Evolutionary conservation across 2,888 invertebrate genomes (phyloP).

Genomic region (Dichetophora obliterata): DNA sequence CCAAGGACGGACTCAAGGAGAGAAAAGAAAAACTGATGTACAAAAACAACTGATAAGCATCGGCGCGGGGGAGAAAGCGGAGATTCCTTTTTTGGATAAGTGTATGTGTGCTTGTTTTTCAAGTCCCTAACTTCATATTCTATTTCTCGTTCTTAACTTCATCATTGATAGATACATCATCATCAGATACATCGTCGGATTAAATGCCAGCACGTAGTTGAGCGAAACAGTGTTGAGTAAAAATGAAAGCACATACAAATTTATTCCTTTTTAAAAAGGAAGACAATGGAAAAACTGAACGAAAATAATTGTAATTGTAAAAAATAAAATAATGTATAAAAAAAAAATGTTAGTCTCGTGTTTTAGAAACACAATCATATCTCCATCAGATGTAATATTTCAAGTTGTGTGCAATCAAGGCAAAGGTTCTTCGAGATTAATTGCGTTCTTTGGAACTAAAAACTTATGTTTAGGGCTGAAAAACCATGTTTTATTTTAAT

Average conservation of each 20-base stretch:
- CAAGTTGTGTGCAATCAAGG: no score
- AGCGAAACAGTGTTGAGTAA: constrained; percentile 8
- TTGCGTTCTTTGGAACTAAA: no score
- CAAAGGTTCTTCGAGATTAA: no score
- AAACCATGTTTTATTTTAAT: no score
- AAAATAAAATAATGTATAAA: background rate
- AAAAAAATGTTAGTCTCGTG: no score
- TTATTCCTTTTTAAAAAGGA: constrained; percentile 49
- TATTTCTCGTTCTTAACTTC: constrained; percentile 14
- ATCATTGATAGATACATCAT: constrained; percentile 33
- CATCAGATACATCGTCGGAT: constrained; percentile 27
- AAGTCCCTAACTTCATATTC: background rate
- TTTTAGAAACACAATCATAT: no score
- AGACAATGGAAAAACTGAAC: background rate
- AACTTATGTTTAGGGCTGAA: no score
- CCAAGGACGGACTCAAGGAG: constrained; percentile 37
- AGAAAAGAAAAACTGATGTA: background rate
- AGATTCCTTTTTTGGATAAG: background rate
- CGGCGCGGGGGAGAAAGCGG: background rate
- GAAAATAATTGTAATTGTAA: background rate
- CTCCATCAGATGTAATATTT: no score
- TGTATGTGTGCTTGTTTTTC: no score
- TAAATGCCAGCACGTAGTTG: constrained; percentile 28
- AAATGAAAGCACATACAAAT: constrained; percentile 56
- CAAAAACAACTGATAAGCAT: background rate